phyloP scores from a whole-genome alignment of 2,888 invertebrate genomes.

The Drosophila cognata region DNA sequence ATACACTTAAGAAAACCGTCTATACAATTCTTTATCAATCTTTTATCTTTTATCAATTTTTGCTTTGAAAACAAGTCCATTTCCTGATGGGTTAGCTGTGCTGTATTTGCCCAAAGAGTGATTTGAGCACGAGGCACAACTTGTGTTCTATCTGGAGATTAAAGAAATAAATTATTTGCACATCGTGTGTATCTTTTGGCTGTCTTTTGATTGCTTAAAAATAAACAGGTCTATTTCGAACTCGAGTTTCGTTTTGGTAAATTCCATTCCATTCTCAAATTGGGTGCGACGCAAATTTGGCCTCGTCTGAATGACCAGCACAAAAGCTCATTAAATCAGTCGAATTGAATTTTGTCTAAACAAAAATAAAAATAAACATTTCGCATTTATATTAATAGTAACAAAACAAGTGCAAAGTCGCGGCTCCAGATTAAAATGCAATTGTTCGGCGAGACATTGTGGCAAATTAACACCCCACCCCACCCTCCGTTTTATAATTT shows the following conservation, averaged over 20 bases:
- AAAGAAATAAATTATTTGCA: neutral
- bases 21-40: neutral
- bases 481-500: neutral
- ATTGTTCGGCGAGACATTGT: neutral
- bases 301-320: conserved; percentile 21
- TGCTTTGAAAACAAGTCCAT: neutral
- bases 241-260: neutral
- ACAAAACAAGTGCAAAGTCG: conserved; percentile 9
- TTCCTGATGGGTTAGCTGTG: no score
- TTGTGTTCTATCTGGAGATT: neutral
- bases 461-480: neutral
- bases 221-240: conserved; percentile 16
- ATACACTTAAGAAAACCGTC: neutral
- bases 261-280: conserved; percentile 5
- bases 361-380: neutral
- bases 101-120: neutral
- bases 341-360: neutral
- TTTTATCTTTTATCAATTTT: no score
- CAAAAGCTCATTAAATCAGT: neutral
- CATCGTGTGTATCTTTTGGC: neutral
- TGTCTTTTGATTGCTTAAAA: neutral
- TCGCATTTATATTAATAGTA: conserved; percentile 5
- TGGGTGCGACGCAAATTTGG: conserved; percentile 18
- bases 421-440: conserved; percentile 9
- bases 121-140: neutral